Evolutionary conservation across 2,888 invertebrate genomes (phyloP), one percentile per base, ranked within the genome.

Genomic region (Herminia tarsipennalis): DNA sequence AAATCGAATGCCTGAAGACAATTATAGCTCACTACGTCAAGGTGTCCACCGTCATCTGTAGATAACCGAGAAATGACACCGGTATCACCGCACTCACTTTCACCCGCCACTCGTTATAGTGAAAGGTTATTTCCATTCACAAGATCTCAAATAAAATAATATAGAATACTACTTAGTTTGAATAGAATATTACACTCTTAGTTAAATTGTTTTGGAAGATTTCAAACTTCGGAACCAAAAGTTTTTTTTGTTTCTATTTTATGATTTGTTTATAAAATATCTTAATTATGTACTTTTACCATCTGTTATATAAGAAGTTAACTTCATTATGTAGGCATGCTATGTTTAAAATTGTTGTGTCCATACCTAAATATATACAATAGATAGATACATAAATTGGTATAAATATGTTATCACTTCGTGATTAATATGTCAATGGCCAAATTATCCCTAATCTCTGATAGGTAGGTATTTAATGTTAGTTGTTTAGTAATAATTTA

Each of bases 51-150:
- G 17, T 9, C 14, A 36, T 32, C 16, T 8, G 30, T 2, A 30
- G 42, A 45, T 38, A 33, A 41, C 48, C 44, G 38, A 50, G 44
- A 30, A 40, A 39, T 36, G 21, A 24, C 8, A 40, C 43, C 38
- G 16, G 37, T 29, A 40, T 40, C 37, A 36, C 18, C 16, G 36
- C 51, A 43, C 46, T 61, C 44, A 52, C 70, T 68, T 70, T 70
- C 67, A 41, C 60, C 34, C 6, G 20, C 37, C 34, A 16, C 32
- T 42, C 25, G 30, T 29, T 27, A 21, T 41, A 38, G 72, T 61
- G 68, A 71, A 70, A 64, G 66, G 68, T 65, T 57, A 42, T 29
- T 18, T 46, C 55, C 45, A 54, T 58, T 60, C 56, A 54, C 44
- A 38, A 37, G 45, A 44, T 10, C 18, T 38, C 3, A n/a, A 50